Conservation (phyloP, 2,797 vertebrate species). For the Halcyon smyrnensis region DNA sequence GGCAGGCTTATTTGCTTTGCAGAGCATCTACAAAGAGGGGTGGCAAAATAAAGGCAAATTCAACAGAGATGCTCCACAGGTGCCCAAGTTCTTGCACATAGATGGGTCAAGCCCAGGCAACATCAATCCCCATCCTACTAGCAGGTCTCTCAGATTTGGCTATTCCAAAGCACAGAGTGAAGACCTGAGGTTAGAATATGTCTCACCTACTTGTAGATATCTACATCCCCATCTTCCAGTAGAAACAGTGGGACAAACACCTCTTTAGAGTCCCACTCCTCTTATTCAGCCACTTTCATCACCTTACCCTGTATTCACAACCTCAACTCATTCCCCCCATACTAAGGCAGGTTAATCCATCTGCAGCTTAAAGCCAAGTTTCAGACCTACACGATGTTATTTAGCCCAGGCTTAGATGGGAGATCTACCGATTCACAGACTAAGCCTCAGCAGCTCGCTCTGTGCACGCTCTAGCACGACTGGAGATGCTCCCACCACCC, state of each 20-base stretch:
- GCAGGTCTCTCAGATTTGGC: background rate
- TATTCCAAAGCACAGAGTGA: background rate
- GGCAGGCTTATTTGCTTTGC: background rate
- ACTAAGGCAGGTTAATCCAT: background rate
- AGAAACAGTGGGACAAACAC: background rate
- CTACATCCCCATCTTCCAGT: background rate
- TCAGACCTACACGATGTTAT: background rate
- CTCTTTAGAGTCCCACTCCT: background rate
- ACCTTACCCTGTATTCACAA: background rate
- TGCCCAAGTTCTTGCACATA: background rate
- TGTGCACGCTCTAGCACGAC: background rate
- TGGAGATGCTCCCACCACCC: background rate
- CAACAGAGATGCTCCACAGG: rapidly evolving
- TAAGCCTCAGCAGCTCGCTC: background rate
- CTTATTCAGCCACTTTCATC: background rate
- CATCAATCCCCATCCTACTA: background rate
- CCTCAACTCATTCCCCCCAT: background rate
- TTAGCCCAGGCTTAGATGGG: background rate
- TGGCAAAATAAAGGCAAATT: background rate
- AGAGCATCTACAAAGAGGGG: background rate
- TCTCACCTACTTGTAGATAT: background rate
- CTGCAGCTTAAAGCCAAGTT: background rate
- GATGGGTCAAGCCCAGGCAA: background rate
- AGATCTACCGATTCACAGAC: background rate
- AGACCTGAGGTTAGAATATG: rapidly evolving